phyloP scores from a whole-genome alignment of 2,113 vertebrate genomes.

The Poecile atricapillus region DNA sequence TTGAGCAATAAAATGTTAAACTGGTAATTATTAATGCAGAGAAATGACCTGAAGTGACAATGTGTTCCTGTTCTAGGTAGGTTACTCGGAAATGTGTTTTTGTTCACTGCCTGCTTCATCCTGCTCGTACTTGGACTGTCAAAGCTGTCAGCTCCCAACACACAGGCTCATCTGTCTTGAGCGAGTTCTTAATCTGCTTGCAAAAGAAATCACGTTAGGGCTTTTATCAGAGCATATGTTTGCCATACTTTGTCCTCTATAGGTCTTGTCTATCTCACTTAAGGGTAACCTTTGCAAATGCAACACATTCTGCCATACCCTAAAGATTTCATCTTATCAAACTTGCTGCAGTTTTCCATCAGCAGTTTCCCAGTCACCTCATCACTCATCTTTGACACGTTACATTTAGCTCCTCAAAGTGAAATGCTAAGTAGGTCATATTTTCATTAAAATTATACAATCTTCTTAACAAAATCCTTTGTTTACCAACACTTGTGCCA shows the following conservation, averaged over 20 bases:
- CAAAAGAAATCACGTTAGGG: neutral
- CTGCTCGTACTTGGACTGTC: neutral
- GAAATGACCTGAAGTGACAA: neutral
- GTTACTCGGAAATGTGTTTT: neutral
- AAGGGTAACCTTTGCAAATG: neutral
- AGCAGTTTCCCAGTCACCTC: constrained; percentile 1
- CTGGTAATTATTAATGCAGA: neutral
- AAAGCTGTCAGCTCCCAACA: neutral
- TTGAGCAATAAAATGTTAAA: constrained; percentile 13
- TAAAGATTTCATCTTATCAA: constrained; percentile 7
- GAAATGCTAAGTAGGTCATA: neutral
- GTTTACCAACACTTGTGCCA: neutral
- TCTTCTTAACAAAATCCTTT: neutral
- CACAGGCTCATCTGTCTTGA: neutral
- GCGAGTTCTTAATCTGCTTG: neutral
- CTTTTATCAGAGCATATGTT: constrained; percentile 10
- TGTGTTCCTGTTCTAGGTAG: neutral
- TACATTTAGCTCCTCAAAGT: neutral
- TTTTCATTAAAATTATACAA: constrained; percentile 10
- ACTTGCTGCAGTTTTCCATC: neutral
- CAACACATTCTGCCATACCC: neutral
- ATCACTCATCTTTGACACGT: neutral
- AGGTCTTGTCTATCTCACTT: neutral
- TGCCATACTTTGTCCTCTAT: neutral
- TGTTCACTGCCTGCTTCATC: neutral